Evolutionary conservation across 2,888 invertebrate species (phyloP).

Genomic region (Baronia brevicornis): DNA sequence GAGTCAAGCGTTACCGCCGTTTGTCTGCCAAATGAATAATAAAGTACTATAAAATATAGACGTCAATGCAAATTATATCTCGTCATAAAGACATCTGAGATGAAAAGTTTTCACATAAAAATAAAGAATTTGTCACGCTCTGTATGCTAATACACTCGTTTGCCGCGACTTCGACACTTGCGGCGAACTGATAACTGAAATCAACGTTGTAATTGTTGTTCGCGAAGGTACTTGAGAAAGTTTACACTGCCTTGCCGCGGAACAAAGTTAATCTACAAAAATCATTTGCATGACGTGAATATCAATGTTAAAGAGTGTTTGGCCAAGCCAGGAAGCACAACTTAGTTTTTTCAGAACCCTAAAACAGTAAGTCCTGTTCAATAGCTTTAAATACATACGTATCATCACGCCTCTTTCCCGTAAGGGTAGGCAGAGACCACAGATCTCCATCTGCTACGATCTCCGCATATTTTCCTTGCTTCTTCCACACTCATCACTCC

Average conservation of each 20-base stretch:
- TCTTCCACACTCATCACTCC: too few relatives aligned
- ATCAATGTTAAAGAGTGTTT: too few relatives aligned
- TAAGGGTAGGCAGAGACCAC: too few relatives aligned
- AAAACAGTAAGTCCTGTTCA: too few relatives aligned
- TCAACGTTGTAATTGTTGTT: slow-evolving; percentile 13
- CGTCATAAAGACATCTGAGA: slow-evolving; percentile 1
- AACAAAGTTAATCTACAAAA: slow-evolving; percentile 10
- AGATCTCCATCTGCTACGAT: too few relatives aligned
- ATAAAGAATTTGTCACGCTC: slow-evolving; percentile 13
- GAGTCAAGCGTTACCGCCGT: too few relatives aligned
- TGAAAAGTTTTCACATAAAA: slow-evolving; percentile 13
- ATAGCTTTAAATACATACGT: too few relatives aligned
- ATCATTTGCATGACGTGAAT: slow-evolving; percentile 12
- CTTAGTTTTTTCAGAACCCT: too few relatives aligned
- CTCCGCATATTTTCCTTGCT: too few relatives aligned
- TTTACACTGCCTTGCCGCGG: slow-evolving; percentile 3
- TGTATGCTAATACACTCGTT: slow-evolving; percentile 8
- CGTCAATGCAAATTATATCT: slow-evolving; percentile 6
- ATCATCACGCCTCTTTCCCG: too few relatives aligned
- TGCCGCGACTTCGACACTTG: slow-evolving; percentile 8
- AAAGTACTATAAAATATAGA: slow-evolving; percentile 2
- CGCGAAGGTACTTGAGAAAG: slow-evolving; percentile 8
- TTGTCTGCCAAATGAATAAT: slow-evolving; percentile 1
- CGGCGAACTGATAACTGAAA: slow-evolving; percentile 8
- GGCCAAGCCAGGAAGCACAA: too few relatives aligned